Conservation (phyloP, 2,113 vertebrate genomes). For the Solenodon paradoxus region DNA sequence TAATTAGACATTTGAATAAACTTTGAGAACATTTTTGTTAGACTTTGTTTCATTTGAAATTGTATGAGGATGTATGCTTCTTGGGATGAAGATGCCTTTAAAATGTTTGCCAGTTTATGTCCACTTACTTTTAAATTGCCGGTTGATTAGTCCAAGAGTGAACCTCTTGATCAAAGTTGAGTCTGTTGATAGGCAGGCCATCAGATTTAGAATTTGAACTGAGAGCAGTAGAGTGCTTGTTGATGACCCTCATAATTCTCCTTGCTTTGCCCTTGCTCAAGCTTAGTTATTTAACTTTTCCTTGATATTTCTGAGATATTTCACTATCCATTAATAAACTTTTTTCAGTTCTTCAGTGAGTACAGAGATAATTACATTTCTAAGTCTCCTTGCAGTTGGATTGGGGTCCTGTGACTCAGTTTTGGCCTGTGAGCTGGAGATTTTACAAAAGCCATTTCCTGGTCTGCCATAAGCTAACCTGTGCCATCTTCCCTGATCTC, state of each 20-base stretch:
- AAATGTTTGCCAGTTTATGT: background rate
- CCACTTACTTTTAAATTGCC: background rate
- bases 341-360: background rate
- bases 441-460: background rate
- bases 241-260: background rate
- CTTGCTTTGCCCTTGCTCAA: background rate
- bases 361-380: background rate
- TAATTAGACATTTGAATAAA: constrained; percentile 40
- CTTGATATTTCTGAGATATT: background rate
- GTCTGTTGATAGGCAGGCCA: background rate
- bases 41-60: background rate
- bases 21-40: background rate
- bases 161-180: background rate
- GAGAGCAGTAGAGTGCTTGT: background rate
- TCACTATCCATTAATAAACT: background rate
- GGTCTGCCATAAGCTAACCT: background rate
- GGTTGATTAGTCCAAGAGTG: background rate
- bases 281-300: background rate
- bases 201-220: background rate
- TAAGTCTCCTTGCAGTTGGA: background rate
- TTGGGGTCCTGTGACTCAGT: background rate
- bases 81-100: background rate
- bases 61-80: background rate
- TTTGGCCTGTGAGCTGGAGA: background rate
- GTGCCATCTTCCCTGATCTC: background rate